These are phyloP conservation scores for Lucinisca nassula DNA, from an alignment of 2,888 invertebrate genomes.

Conservation along the genomic window DNA sequence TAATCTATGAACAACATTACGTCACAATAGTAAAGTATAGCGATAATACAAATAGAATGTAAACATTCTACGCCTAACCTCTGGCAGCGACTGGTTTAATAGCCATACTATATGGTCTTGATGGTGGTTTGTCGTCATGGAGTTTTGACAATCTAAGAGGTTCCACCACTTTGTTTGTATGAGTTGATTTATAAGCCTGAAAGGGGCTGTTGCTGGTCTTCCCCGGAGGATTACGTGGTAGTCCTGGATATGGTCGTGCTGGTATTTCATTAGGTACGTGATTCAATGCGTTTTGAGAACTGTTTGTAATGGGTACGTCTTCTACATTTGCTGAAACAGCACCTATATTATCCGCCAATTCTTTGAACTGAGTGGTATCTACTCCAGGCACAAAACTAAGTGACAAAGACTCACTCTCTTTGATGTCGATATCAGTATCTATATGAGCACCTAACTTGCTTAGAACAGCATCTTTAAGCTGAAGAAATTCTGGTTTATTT, in stretches of 20 bases:
- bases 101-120: background rate
- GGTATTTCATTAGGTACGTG: background rate
- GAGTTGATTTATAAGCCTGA: background rate
- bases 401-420: conserved; percentile 48
- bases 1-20: no score
- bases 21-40: no score
- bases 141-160: background rate
- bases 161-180: background rate
- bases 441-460: conserved; percentile 58
- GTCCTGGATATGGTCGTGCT: background rate
- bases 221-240: background rate
- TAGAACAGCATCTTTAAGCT: conserved; percentile 64
- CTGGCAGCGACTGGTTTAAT: background rate
- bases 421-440: conserved; percentile 48
- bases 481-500: conserved; percentile 73
- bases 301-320: background rate
- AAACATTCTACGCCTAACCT: no score
- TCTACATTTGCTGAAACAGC: conserved; percentile 47
- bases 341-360: conserved; percentile 66
- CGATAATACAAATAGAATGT: no score
- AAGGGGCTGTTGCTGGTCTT: background rate
- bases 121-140: background rate
- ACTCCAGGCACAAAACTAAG: conserved; percentile 62
- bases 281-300: background rate
- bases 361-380: conserved; percentile 59